Conservation (phyloP, 1,140 invertebrate genomes). For the Cyclargus thomasi region DNA sequence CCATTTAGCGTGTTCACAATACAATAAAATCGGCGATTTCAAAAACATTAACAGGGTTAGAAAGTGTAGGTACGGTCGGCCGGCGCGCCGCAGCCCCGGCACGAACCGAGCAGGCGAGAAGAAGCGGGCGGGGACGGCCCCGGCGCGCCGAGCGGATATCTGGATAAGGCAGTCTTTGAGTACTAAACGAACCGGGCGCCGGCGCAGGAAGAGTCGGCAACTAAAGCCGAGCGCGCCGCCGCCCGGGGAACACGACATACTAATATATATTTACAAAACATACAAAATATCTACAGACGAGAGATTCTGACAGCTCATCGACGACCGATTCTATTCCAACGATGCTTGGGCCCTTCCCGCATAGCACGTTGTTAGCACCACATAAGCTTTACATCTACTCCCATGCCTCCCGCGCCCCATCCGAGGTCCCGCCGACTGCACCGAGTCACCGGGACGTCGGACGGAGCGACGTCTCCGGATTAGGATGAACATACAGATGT, state of each 20-base stretch:
- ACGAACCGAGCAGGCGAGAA: too few species aligned
- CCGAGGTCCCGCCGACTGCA: background rate
- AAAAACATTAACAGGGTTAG: constrained; percentile 5
- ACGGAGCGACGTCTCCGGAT: too few species aligned
- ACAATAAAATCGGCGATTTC: background rate
- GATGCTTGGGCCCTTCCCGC: constrained; percentile 26
- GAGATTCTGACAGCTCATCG: constrained; percentile 1
- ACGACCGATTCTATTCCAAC: constrained; percentile 6
- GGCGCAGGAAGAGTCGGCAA: background rate
- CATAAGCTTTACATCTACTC: constrained; percentile 32
- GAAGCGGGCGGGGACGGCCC: too few species aligned
- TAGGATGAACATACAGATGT: too few species aligned
- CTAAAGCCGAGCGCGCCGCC: background rate
- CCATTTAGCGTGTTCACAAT: constrained; percentile 47
- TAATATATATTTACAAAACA: constrained; percentile 23
- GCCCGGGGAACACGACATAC: background rate
- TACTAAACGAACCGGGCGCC: background rate
- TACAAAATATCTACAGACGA: constrained; percentile 28
- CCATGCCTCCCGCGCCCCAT: background rate
- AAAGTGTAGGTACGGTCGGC: background rate
- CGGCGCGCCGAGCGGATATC: background rate
- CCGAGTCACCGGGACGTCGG: too few species aligned
- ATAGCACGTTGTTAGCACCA: constrained; percentile 56
- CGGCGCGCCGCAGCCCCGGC: too few species aligned
- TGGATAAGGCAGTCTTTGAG: constrained; percentile 2